Evolutionary conservation across 2,113 vertebrate genomes (phyloP), one percentile per base, ranked within the genome.

Genomic region (Platichthys flesus): DNA sequence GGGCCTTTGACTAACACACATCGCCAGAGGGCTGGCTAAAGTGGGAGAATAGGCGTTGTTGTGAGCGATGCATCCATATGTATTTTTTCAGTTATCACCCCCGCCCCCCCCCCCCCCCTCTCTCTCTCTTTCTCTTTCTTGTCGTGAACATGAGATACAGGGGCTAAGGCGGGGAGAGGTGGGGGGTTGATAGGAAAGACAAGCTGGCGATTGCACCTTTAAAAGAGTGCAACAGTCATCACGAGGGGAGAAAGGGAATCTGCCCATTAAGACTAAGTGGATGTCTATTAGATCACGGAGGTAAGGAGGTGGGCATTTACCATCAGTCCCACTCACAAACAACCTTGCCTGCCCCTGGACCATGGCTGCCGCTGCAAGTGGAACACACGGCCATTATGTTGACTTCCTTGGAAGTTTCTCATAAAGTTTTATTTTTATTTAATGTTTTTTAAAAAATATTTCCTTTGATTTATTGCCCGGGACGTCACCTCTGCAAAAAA

Each of bases 251-350:
- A 91, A 93, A 93, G 91, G 87, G 86, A 93, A 93, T 93, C 86
- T 91, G 86, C 81, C 88, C 90, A 93, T 92, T 93, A 93, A 91
- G 86, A 88, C 88, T 92, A 93, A 94, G 92, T 93, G 93, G 87
- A 87, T 82, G 88, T 91, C 91, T 93, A 93, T 94, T 94, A 94
- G 92, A 93, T 94, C 93, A 93, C 58, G 76, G 89, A 92, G 89
- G 90, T 92, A 92, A 91, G 90, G 90, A 92, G 91, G 89, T 92
- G 90, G 86, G 84, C 89, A 89, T 94, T 94, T 92, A 93, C 91
- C 92, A 93, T 91, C 89, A 92, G 87, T 63, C 79, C 80, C 31
- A 81, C 83, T 83, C 84, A 77, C 82, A 90, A 79, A 83, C 86
- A 90, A 83, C 76, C 86, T 67, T 74, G 81, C 74, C 87, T 85